Conservation (phyloP, 2,888 invertebrate species). For the Caenorhabditis imperialis region DNA sequence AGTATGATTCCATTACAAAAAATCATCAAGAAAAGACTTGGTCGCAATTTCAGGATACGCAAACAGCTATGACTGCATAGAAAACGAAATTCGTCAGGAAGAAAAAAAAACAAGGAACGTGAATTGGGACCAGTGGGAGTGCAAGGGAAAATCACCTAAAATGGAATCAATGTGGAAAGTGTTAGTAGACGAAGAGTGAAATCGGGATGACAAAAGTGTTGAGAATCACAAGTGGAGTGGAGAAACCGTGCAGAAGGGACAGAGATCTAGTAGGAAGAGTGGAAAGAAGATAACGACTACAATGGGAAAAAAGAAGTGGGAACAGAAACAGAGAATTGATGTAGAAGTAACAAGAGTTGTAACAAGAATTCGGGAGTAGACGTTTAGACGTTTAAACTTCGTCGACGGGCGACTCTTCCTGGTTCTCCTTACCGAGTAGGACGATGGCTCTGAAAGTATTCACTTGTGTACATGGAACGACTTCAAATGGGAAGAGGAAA, state of each 20-base stretch:
- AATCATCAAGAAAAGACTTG: background rate
- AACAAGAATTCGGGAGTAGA: background rate
- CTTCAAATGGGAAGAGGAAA: background rate
- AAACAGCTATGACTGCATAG: constrained; percentile 6
- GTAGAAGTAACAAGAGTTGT: no score
- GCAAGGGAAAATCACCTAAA: constrained; percentile 17
- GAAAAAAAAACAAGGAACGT: no score
- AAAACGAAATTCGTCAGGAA: background rate
- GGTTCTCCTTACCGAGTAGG: constrained; percentile 16
- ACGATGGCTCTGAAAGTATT: constrained; percentile 41
- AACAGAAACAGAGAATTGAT: no score
- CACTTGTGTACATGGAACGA: background rate
- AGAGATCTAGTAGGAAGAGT: constrained; percentile 23
- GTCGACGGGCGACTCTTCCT: constrained; percentile 28
- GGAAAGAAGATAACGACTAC: constrained; percentile 10
- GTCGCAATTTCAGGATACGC: background rate
- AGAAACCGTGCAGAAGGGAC: background rate
- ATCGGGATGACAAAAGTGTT: background rate
- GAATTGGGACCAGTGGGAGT: no score
- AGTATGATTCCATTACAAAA: no score
- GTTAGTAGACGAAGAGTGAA: background rate
- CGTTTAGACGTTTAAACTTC: constrained; percentile 12
- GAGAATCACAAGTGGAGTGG: constrained; percentile 1
- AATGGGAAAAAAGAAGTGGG: constrained; percentile 1
- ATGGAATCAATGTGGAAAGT: background rate